phyloP scores from a whole-genome alignment of 2,888 invertebrate species.

The Diadegma fenestrale region DNA sequence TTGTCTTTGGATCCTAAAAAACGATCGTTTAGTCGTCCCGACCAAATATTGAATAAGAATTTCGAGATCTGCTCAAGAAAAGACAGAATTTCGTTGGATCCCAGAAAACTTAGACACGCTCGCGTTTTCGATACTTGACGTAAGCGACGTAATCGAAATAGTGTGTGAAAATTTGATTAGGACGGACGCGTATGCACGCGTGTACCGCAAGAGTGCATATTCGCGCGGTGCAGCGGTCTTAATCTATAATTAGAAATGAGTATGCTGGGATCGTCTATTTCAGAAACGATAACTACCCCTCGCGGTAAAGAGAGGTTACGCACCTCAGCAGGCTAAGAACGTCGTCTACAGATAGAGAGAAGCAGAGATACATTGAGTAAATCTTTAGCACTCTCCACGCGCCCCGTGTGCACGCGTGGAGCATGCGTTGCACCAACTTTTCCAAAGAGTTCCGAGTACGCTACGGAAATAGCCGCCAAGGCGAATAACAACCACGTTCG shows the following conservation, averaged over 20 bases:
- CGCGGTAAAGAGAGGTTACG: constrained; percentile 71
- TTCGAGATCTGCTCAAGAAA: too few species aligned
- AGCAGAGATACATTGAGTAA: constrained; percentile 28
- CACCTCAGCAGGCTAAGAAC: constrained; percentile 58
- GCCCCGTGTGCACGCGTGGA: background rate
- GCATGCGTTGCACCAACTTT: constrained; percentile 46
- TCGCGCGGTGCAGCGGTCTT: constrained; percentile 64
- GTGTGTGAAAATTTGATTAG: background rate
- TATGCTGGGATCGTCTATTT: constrained; percentile 77
- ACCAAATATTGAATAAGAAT: too few species aligned
- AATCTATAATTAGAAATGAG: constrained; percentile 79
- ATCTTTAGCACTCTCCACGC: constrained; percentile 22
- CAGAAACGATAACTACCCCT: constrained; percentile 74
- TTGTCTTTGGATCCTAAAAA: too few species aligned
- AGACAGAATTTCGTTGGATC: too few species aligned
- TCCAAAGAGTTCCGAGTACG: constrained; percentile 68
- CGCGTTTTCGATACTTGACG: background rate
- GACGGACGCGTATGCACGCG: background rate
- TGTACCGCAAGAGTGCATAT: background rate
- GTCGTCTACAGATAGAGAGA: constrained; percentile 31
- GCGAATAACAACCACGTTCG: constrained; percentile 41
- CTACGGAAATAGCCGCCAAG: constrained; percentile 62
- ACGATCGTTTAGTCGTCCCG: too few species aligned
- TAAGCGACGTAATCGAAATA: background rate
- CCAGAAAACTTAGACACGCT: too few species aligned